Conservation (phyloP, 2,797 vertebrate species). For the Xenentodon cancila region DNA sequence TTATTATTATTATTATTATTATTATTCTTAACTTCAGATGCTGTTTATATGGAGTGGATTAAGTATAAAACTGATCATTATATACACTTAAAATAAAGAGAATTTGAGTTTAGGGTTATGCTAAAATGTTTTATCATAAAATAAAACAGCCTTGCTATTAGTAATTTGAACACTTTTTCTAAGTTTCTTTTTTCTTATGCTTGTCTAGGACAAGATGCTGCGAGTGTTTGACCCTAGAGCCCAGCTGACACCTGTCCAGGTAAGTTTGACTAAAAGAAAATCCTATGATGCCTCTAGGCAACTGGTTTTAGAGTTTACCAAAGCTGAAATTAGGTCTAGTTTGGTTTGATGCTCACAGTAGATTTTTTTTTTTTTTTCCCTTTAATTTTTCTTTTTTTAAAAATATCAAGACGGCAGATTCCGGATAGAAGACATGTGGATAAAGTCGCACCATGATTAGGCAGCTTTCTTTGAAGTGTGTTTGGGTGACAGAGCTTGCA, state of each 20-base stretch:
- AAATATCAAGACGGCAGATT: background rate
- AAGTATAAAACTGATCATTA: background rate
- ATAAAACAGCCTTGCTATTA: background rate
- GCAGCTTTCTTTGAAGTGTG: no score
- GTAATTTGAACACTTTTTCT: background rate
- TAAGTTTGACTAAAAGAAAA: conserved; percentile 58
- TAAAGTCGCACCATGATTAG: background rate
- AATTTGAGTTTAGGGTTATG: no score
- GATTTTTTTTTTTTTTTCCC: background rate
- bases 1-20: background rate
- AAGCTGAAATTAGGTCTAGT: background rate
- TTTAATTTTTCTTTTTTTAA: background rate
- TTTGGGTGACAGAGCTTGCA: no score
- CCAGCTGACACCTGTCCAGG: conserved; percentile 86
- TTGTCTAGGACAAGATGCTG: conserved; percentile 90
- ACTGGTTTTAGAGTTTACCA: no score
- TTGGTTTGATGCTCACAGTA: background rate
- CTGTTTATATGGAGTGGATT: background rate
- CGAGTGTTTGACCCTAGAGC: conserved; percentile 91
- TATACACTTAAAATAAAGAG: background rate
- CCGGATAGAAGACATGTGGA: background rate
- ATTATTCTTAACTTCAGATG: background rate
- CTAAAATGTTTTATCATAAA: background rate
- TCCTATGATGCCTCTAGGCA: no score
- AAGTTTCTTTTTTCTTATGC: conserved; percentile 5